These are phyloP conservation scores for Pseudopodoces humilis DNA, from an alignment of 2,113 vertebrate species.

Conservation along the genomic window DNA sequence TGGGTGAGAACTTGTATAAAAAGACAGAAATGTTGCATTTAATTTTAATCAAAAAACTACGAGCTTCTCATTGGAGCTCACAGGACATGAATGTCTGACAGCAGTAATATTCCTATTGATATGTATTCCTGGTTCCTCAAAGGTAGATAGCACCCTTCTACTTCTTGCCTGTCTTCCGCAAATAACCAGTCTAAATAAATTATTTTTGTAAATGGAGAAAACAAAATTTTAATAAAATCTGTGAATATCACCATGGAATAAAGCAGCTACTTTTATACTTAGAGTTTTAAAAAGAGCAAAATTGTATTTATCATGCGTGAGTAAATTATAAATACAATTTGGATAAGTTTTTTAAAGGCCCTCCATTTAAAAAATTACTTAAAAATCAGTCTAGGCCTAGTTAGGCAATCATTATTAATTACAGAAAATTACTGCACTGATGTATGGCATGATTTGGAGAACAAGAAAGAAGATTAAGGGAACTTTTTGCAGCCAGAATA, in stretches of 20 bases:
- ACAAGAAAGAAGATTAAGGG: neutral
- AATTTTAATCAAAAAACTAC: neutral
- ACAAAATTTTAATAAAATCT: neutral
- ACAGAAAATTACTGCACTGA: neutral
- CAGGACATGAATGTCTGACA: neutral
- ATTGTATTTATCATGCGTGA: neutral
- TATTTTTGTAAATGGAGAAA: neutral
- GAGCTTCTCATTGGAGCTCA: neutral
- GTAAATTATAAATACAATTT: neutral
- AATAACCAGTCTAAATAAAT: neutral
- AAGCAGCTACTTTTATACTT: neutral
- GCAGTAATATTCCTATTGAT: neutral
- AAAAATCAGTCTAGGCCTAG: neutral
- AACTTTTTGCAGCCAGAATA: neutral
- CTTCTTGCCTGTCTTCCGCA: neutral
- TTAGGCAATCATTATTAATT: constrained; percentile 12
- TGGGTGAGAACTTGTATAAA: neutral
- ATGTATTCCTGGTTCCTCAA: neutral
- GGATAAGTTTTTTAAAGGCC: neutral
- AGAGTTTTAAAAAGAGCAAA: neutral
- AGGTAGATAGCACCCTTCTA: neutral
- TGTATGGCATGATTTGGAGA: neutral
- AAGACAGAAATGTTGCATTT: neutral
- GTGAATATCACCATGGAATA: neutral
- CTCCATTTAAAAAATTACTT: neutral